phyloP scores from a whole-genome alignment of 2,113 vertebrate genomes.

The Macaca fascicularis region DNA sequence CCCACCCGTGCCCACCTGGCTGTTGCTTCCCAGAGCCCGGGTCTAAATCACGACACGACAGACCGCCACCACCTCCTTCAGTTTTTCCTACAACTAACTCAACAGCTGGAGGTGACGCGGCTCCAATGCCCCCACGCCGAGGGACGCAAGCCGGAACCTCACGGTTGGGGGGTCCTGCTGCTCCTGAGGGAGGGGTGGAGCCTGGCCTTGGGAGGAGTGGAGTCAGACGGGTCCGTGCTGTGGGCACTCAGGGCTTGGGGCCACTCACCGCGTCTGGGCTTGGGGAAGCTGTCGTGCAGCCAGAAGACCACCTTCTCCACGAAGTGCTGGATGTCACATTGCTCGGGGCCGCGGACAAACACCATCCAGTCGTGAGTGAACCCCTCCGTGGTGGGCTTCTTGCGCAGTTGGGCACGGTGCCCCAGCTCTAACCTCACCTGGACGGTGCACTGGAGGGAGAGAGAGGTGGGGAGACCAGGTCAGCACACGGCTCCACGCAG shows the following conservation, averaged over 20 bases:
- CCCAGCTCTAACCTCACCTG: conserved; percentile 99
- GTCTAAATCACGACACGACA: not conserved
- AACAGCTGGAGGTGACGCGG: not conserved
- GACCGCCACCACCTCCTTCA: not conserved
- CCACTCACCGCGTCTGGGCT: conserved; percentile 95
- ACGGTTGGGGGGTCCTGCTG: not conserved
- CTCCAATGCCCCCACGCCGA: not conserved
- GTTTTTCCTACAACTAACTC: not conserved
- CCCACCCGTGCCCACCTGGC: not conserved
- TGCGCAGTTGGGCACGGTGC: conserved; percentile 96
- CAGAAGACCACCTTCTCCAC: conserved; percentile 98
- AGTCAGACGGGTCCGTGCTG: too few relatives aligned
- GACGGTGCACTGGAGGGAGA: conserved; percentile 92
- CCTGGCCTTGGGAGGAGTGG: too few relatives aligned
- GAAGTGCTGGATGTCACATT: conserved; percentile 98
- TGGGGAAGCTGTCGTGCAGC: conserved; percentile 98
- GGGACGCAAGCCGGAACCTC: not conserved
- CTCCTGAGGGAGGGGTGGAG: not conserved
- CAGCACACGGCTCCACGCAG: not conserved
- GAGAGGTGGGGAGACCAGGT: not conserved
- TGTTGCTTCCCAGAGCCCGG: not conserved
- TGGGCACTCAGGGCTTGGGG: not conserved
- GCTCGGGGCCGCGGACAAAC: conserved; percentile 97
- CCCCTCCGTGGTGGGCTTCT: conserved; percentile 97
- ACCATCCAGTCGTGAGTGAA: conserved; percentile 99